Percentiles rank a stretch among this genome's conserved stretches.
phyloP scores from a whole-genome alignment of 2,113 vertebrate genomes.

The Melospiza melodia region DNA sequence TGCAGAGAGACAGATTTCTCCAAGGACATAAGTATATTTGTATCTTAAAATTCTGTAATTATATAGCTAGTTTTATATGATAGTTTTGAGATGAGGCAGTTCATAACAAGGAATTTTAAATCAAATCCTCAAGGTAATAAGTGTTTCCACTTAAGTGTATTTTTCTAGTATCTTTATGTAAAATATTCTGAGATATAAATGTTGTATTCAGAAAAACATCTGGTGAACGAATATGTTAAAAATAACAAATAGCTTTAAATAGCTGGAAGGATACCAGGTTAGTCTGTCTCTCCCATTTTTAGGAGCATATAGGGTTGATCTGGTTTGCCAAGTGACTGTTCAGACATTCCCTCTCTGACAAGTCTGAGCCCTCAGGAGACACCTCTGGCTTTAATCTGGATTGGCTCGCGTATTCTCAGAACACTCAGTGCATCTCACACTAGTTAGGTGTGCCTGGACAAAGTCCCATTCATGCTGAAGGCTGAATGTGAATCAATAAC shows the following conservation, averaged over 20 bases:
- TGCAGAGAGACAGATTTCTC: background rate
- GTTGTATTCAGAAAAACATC: background rate
- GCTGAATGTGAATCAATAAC: background rate
- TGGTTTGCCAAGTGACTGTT: background rate
- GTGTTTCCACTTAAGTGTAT: background rate
- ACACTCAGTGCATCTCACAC: background rate
- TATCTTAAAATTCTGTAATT: background rate
- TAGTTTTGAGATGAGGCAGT: background rate
- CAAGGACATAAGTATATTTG: background rate
- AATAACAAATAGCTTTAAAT: slow-evolving; percentile 19
- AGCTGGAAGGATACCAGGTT: background rate
- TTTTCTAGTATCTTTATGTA: background rate
- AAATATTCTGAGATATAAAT: background rate
- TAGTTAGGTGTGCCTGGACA: background rate
- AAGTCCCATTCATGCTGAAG: background rate
- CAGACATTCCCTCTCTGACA: background rate
- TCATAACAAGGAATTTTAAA: background rate
- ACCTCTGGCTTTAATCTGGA: background rate
- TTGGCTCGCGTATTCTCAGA: background rate
- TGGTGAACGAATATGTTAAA: slow-evolving; percentile 11
- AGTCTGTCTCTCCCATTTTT: background rate
- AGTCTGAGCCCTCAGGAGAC: background rate
- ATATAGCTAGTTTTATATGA: background rate
- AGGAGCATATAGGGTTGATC: background rate
- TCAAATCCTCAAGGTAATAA: background rate